Evolutionary conservation across 2,888 invertebrate genomes (phyloP), one percentile per base, ranked within the genome.

Genomic region (Dusona sp.): DNA sequence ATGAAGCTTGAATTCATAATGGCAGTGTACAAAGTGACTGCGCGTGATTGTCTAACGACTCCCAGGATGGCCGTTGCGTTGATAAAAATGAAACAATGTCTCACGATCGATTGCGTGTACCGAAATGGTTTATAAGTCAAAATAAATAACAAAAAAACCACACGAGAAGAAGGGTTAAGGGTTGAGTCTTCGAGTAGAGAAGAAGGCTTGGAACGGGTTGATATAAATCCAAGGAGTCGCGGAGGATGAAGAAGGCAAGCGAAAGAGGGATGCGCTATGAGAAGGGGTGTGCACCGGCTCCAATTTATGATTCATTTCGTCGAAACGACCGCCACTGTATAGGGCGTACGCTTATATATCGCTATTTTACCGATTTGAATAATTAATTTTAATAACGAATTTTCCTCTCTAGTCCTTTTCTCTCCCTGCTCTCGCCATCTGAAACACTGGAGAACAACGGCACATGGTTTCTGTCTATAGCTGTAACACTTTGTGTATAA

Each of bases 371-470:
- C 92, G 92, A 93, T 93, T 91, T 93, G 93, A 93, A 93, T 93
- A 93, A 93, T 93, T 93, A 93, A 93, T 93, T 93, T 93, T 93
- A 93, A 93, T 93, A 93, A 93, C 92, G 93, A 93, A 93, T 93
- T 93, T 91, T 90, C 90, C 88, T 87, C 75, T 87, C 38, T 87
- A 54, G 72, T 84, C 64, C 79, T 75, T 42, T 82, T 70, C 85
- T 72, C 83, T 78, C 45, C 84, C 51, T 29, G 29, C 38, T 86
- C 81, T 79, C 70, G 75, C 81, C 67, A 61, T 86, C 86, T 54
- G 67, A 73, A 85, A 83, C 77, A 54, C 81, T 61, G 68, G 57
- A 65, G 72, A 57, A 74, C 74, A 67, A 61, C 67, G 45, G 77
- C 70, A 65, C 70, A 54, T 42, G 48, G 38, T 73, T 81, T 73